These are phyloP conservation scores for Netelia virgata DNA, from an alignment of 2,888 invertebrate genomes.

Conservation along the genomic window DNA sequence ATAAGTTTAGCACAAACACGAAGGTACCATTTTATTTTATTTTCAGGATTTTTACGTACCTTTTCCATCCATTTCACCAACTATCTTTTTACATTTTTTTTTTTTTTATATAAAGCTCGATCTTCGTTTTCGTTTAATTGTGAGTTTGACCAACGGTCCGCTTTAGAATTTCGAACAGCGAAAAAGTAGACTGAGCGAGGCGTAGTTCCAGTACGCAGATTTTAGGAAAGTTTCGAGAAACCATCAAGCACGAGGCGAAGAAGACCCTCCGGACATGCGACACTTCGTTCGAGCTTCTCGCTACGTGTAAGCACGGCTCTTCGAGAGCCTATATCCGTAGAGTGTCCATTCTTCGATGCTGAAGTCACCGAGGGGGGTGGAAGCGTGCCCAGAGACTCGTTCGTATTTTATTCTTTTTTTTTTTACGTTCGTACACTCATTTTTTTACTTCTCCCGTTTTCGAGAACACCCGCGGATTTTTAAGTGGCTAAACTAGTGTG, in stretches of 20 bases:
- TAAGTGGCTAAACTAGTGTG: constrained; percentile 48
- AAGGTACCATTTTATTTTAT: no score
- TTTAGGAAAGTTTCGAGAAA: constrained; percentile 55
- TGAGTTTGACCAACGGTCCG: neutral
- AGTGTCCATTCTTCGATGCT: constrained; percentile 32
- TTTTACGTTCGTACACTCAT: neutral
- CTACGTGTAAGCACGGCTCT: neutral
- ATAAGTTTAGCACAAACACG: neutral
- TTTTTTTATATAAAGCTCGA: constrained; percentile 8
- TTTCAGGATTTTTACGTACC: no score
- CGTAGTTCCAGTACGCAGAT: constrained; percentile 28
- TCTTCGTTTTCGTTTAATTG: constrained; percentile 10
- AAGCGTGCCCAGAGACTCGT: constrained; percentile 51
- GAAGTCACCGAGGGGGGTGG: constrained; percentile 22
- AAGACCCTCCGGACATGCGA: constrained; percentile 50
- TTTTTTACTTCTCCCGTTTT: constrained; percentile 3
- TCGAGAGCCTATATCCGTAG: constrained; percentile 21
- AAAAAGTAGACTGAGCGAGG: neutral
- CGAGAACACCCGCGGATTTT: constrained; percentile 64
- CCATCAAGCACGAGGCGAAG: constrained; percentile 23
- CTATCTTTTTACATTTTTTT: neutral
- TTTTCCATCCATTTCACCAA: neutral
- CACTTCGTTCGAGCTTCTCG: constrained; percentile 40
- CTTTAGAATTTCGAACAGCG: no score
- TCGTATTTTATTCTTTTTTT: constrained; percentile 41